phyloP scores from a whole-genome alignment of 2,888 invertebrate species.

The Nomada hirtipes region DNA sequence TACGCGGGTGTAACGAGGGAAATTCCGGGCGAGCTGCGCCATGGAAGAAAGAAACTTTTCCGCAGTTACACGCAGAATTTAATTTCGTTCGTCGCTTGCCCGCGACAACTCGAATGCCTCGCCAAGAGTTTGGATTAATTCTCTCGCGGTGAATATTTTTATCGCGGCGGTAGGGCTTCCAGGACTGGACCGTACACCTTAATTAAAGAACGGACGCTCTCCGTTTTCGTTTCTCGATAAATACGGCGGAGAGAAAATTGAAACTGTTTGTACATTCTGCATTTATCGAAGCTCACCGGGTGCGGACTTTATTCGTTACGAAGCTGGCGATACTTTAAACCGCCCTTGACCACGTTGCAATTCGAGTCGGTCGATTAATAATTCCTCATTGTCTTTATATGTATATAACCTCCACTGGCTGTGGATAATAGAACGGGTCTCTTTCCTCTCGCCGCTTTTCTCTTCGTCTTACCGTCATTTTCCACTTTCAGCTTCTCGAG shows the following conservation, averaged over 20 bases:
- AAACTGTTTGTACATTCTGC: neutral
- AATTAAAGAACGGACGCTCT: constrained; percentile 47
- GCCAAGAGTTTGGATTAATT: constrained; percentile 50
- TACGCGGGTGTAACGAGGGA: neutral
- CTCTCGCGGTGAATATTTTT: constrained; percentile 59
- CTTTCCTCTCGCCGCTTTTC: constrained; percentile 27
- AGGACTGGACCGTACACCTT: constrained; percentile 20
- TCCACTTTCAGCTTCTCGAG: constrained; percentile 51
- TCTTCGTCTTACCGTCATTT: constrained; percentile 23
- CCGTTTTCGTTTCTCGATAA: neutral
- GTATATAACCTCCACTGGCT: constrained; percentile 39
- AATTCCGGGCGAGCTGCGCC: neutral
- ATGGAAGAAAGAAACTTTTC: constrained; percentile 55
- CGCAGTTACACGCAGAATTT: constrained; percentile 51
- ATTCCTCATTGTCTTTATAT: constrained; percentile 66
- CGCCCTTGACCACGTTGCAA: constrained; percentile 48
- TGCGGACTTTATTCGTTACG: too few relatives aligned
- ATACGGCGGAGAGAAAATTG: neutral
- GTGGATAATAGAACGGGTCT: constrained; percentile 65
- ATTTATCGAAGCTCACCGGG: too few relatives aligned
- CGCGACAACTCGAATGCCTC: constrained; percentile 46
- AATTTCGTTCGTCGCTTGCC: constrained; percentile 60
- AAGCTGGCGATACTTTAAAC: neutral
- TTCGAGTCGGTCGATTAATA: constrained; percentile 58
- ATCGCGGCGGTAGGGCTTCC: constrained; percentile 38